Percentiles rank a stretch among this genome's conserved stretches.
These are phyloP conservation scores for Micromesistius poutassou DNA, from an alignment of 2,797 vertebrate species.

Conservation along the genomic window DNA sequence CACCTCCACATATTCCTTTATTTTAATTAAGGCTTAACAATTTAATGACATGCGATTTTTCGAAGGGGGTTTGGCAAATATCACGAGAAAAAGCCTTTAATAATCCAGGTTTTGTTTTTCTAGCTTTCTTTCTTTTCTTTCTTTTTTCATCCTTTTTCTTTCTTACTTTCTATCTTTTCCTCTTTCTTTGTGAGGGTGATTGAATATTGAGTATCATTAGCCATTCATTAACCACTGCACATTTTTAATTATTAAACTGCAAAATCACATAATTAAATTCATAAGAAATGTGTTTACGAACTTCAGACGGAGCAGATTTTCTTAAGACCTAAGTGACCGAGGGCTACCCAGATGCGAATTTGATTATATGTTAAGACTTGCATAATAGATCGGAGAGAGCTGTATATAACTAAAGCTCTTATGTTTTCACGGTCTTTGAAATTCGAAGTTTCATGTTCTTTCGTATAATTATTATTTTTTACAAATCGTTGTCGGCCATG, in stretches of 20 bases:
- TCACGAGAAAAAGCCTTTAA: constrained; percentile 67
- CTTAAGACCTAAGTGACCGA: neutral
- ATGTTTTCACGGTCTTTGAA: neutral
- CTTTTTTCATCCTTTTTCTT: too few relatives aligned
- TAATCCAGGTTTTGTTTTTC: constrained; percentile 58
- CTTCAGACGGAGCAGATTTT: neutral
- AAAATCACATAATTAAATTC: neutral
- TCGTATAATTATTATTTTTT: neutral
- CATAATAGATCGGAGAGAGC: neutral
- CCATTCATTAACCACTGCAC: neutral
- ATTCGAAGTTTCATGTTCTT: neutral
- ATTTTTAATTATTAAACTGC: neutral
- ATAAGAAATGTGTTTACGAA: neutral
- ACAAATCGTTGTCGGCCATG: neutral
- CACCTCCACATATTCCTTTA: constrained; percentile 20
- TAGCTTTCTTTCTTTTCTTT: neutral
- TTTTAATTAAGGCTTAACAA: constrained; percentile 73
- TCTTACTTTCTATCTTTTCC: neutral
- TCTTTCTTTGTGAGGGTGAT: neutral
- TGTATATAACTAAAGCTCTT: neutral
- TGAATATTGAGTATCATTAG: neutral
- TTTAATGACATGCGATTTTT: constrained; percentile 62
- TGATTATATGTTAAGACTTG: neutral
- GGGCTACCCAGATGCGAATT: too few relatives aligned
- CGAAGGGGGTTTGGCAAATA: constrained; percentile 58